phyloP scores from a whole-genome alignment of 2,113 vertebrate species.

The Trogon surrucura region DNA sequence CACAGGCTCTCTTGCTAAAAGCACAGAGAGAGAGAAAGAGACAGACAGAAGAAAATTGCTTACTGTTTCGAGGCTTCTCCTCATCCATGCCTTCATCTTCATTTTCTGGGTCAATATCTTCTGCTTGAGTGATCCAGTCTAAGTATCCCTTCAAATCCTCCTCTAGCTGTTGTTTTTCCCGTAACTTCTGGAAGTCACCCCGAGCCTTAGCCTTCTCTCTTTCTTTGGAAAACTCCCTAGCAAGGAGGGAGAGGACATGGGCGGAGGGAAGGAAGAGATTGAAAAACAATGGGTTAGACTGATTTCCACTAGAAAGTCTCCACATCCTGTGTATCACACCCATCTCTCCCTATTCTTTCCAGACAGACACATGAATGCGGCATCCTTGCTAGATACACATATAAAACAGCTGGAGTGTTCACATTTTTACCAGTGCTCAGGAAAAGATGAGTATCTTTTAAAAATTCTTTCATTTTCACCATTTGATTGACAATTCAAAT shows the following conservation, averaged over 20 bases:
- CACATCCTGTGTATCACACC: not conserved
- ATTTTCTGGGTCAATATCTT: conserved; percentile 98
- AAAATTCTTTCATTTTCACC: not conserved
- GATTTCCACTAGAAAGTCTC: not conserved
- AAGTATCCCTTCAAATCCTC: conserved; percentile 98
- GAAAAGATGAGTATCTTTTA: not conserved
- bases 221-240: conserved; percentile 99
- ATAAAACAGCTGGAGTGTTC: not conserved
- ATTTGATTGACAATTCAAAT: not conserved
- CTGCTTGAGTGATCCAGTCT: conserved; percentile 99
- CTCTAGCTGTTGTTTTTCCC: conserved; percentile 97
- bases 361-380: not conserved
- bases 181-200: conserved; percentile 96
- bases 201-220: conserved; percentile 98
- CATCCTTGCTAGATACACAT: not conserved
- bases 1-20: not conserved
- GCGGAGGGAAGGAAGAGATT: conserved; percentile 19
- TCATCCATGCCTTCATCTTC: conserved; percentile 97
- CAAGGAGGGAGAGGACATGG: conserved; percentile 23
- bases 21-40: not conserved
- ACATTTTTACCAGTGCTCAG: not conserved
- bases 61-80: conserved; percentile 96
- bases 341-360: not conserved
- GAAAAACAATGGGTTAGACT: conserved; percentile 57
- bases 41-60: conserved; percentile 63